Evolutionary conservation across 2,797 vertebrate genomes (phyloP).

Genomic region (Eidolon dupreanum): DNA sequence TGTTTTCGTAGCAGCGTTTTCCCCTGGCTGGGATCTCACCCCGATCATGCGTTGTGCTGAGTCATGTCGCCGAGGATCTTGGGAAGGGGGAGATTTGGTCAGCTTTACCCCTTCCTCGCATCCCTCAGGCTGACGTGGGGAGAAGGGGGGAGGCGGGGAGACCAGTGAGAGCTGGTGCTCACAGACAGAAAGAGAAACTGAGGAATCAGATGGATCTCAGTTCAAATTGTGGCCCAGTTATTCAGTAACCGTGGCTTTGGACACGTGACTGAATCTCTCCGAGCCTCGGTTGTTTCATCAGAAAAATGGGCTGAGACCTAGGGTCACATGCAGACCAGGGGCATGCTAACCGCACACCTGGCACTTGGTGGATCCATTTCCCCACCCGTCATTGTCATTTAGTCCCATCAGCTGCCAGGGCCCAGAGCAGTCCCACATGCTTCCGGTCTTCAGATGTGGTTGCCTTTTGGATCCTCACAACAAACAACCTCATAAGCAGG

Average conservation of each 20-base stretch:
- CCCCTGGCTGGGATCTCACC: too few relatives aligned
- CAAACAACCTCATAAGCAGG: background rate
- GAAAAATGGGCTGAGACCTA: background rate
- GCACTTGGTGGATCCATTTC: background rate
- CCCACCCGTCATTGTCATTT: rapidly evolving
- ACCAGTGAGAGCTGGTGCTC: background rate
- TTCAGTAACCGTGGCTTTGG: background rate
- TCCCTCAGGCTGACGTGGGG: background rate
- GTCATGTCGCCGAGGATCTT: rapidly evolving
- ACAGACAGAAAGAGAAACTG: background rate
- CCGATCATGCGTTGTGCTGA: background rate
- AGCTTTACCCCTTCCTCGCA: background rate
- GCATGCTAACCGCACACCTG: background rate
- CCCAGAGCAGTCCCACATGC: background rate
- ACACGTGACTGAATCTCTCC: background rate
- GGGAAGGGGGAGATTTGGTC: background rate
- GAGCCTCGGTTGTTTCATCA: background rate
- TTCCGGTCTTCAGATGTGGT: background rate
- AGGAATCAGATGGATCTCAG: background rate
- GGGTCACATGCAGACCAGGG: too few relatives aligned
- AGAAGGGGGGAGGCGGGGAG: background rate
- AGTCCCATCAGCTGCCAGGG: background rate
- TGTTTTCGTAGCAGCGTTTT: background rate
- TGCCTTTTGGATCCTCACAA: background rate
- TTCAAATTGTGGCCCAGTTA: background rate